Base-by-base conservation (phyloP, 2,113 vertebrate genomes). In the Callipepla californica region DNA sequence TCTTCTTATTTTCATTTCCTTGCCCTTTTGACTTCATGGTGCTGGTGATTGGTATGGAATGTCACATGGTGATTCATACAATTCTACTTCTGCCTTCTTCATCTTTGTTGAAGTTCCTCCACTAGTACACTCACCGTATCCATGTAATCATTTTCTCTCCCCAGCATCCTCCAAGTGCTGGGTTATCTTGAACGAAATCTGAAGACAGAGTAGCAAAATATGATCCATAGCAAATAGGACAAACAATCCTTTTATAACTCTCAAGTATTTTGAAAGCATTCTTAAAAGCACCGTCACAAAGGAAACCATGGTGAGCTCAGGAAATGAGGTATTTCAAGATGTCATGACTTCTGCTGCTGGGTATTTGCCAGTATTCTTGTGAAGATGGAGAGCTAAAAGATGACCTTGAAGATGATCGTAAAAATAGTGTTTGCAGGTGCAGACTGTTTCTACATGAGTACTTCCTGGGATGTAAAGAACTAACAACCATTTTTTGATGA, bases 61-160 rank as follows among this genome's bases (percentile, higher is more conserved):
- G 21, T 21, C 18, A 66, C 34, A 36, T 0, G 0, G 6, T 11
- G 61, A n/a, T 50, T 11, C 40, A 66, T 5, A 69, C 3, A 11
- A 32, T 36, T 44, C 32, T 61, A 32, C 22, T 45, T 66, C 50
- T 32, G 13, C 18, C 3, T 50, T n/a, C 30, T 66, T 44, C 48
- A 7, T 25, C 45, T 2, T 50, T 45, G 5, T n/a, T 62, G 20
- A 79, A 30, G 4, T 80, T 55, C 66, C 40, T 50, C 50, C 14
- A 28, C 80, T 83, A 55, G 11, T 28, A 18, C 16, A 3, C 2
- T 70, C 50, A 45, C 25, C 17, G 2, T 18, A 34, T 8, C 17
- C 7, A 55, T 4, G 1, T 1, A 55, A 44, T 30, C 8, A 23
- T 32, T 79, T 48, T 70, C 68, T 38, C 68, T 83, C 23, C 32